Evolutionary conservation across 2,113 vertebrate species (phyloP).

Genomic region (Sardina pilchardus): DNA sequence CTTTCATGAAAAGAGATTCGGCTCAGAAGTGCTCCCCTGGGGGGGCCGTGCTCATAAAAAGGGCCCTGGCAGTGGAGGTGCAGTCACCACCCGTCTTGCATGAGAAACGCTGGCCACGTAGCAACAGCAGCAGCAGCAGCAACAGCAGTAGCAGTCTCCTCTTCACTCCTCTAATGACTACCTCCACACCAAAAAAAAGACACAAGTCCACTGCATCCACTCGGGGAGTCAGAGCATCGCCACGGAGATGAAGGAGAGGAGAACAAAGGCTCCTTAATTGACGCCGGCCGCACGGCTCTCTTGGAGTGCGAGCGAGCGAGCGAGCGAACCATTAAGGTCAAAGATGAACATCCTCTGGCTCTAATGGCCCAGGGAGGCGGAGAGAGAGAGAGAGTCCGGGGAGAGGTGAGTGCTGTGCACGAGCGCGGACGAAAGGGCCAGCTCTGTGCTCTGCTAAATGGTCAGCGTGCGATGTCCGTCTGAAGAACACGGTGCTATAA

Average conservation of each 20-base stretch:
- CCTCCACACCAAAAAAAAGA: background rate
- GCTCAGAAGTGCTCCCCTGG: background rate
- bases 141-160: background rate
- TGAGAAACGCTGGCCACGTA: background rate
- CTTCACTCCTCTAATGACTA: background rate
- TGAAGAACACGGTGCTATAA: background rate
- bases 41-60: background rate
- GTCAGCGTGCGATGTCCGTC: background rate
- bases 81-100: background rate
- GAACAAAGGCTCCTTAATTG: background rate
- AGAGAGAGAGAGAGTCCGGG: background rate
- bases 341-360: background rate
- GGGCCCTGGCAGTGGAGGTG: background rate
- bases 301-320: background rate
- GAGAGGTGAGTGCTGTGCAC: background rate
- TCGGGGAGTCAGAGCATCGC: background rate
- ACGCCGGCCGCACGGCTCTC: background rate
- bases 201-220: background rate
- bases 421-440: background rate
- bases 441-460: background rate
- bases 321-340: background rate
- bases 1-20: background rate
- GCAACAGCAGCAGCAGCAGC: background rate
- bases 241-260: background rate
- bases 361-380: background rate